Evolutionary conservation across 2,888 invertebrate species (phyloP).

Genomic region (Allygus modestus): DNA sequence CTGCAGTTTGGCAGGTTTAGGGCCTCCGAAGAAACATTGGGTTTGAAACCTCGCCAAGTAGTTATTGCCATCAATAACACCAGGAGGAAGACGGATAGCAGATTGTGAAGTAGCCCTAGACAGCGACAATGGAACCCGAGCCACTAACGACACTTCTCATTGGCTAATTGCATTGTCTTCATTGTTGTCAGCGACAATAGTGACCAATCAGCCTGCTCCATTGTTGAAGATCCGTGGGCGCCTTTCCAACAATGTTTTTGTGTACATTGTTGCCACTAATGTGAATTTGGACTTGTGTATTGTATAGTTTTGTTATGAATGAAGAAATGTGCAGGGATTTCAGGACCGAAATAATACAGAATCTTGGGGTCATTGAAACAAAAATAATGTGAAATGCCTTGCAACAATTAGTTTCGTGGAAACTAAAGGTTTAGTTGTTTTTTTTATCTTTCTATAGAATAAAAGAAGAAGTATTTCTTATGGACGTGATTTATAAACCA

Average conservation of each 20-base stretch:
- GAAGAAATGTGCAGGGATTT: too few species aligned
- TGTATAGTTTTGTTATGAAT: background rate
- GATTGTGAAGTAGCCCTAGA: conserved; percentile 17
- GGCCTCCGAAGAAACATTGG: background rate
- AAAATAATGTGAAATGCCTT: too few species aligned
- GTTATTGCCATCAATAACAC: background rate
- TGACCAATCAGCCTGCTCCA: conserved; percentile 41
- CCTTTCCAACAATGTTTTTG: conserved; percentile 19
- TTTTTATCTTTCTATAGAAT: too few species aligned
- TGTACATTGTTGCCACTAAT: conserved; percentile 24
- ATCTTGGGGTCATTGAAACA: too few species aligned
- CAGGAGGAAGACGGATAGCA: conserved; percentile 15
- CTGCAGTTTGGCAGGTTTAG: too few species aligned
- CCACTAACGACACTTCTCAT: conserved; percentile 52
- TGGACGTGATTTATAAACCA: too few species aligned
- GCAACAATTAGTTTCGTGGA: too few species aligned
- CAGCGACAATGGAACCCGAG: conserved; percentile 27
- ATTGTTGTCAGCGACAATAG: conserved; percentile 55
- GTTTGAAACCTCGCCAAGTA: background rate
- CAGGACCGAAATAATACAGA: too few species aligned
- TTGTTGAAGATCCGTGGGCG: conserved; percentile 28
- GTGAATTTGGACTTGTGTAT: conserved; percentile 27
- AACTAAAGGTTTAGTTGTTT: too few species aligned
- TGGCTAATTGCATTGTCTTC: conserved; percentile 56
- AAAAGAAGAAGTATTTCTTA: too few species aligned